Percentiles rank a stretch among this genome's conserved stretches.
Evolutionary conservation across 2,113 vertebrate species (phyloP).

Genomic region (Otocyon megalotis): DNA sequence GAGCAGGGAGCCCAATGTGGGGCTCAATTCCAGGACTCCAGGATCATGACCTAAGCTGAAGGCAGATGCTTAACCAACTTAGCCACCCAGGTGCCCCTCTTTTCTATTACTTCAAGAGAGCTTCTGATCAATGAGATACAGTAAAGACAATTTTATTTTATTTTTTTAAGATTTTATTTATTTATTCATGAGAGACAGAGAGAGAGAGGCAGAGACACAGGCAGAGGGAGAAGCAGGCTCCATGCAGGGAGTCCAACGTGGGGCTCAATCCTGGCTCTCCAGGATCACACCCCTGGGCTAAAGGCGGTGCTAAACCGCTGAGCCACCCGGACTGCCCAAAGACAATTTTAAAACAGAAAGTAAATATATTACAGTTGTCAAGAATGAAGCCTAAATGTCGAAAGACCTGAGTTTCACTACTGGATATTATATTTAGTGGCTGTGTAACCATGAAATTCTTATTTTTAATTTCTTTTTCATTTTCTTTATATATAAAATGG

Average conservation of each 20-base stretch:
- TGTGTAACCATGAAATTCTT: not conserved
- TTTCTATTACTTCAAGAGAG: constrained; percentile 40
- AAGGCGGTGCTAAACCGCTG: too few relatives aligned
- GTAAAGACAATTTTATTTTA: constrained; percentile 5
- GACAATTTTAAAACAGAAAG: constrained; percentile 33
- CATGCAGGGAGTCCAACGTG: too few relatives aligned
- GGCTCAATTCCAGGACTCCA: too few relatives aligned
- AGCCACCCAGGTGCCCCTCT: not conserved
- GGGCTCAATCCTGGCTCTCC: too few relatives aligned
- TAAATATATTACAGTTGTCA: not conserved
- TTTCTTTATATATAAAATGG: constrained; percentile 21
- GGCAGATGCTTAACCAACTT: too few relatives aligned
- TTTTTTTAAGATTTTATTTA: too few relatives aligned
- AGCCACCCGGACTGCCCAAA: not conserved
- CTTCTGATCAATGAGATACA: not conserved
- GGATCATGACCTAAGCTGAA: too few relatives aligned
- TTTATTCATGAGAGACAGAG: too few relatives aligned
- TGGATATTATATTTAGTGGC: not conserved
- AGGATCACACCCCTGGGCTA: too few relatives aligned
- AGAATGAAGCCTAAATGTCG: not conserved
- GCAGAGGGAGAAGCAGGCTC: too few relatives aligned
- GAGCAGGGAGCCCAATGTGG: too few relatives aligned
- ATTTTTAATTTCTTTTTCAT: constrained; percentile 52
- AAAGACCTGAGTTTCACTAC: not conserved
- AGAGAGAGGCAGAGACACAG: too few relatives aligned